Evolutionary conservation across 2,797 vertebrate genomes (phyloP), one percentile per base, ranked within the genome.

Genomic region (Pseudopleuronectes americanus): DNA sequence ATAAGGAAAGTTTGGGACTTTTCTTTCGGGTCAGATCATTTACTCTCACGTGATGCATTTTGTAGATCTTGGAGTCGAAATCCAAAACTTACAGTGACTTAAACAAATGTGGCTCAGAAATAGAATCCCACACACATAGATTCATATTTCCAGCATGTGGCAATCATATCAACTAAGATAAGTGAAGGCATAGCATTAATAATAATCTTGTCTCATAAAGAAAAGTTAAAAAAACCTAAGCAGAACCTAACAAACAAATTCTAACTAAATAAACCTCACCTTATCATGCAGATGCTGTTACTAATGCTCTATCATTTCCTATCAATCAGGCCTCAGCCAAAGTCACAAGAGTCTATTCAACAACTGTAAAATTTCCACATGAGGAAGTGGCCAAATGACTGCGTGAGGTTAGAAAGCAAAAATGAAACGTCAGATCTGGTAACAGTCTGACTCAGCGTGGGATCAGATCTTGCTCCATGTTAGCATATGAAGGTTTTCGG

Each of bases 401-500:
- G 14, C 8, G 10, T 65, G 71, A 31, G 19, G 53, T 60, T 51
- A 48, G 38, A 76, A 64, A 64, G 68, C 59, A 65, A 71, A 75
- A 68, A 70, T 51, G 64, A 73, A 62, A 51, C 10, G 36, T 38
- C 10, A 13, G 36, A 12, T 13, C 36, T 38, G 43, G 17, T 19
- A 19, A 45, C 1, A 26, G 31, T 67, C 64, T 77, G 60, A 76
- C 54, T 87, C 64, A 65, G 22, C 4, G 0, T 28, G 31, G 21
- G 41, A 60, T 54, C 38, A 4, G 0, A 60, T 63, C 74, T 47
- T 55, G 66, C 33, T 17, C 24, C 17, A 10, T 1, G n/a, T 84
- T 77, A 84, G 68, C 64, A 77, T 80, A 6, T 75, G 67, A 81
- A 83, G 31, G 52, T 71, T 83, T 58, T 81, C 22, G 0, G 80